Evolutionary conservation across 2,888 invertebrate genomes (phyloP), one percentile per base, ranked within the genome.

Genomic region (Latrodectus hesperus): DNA sequence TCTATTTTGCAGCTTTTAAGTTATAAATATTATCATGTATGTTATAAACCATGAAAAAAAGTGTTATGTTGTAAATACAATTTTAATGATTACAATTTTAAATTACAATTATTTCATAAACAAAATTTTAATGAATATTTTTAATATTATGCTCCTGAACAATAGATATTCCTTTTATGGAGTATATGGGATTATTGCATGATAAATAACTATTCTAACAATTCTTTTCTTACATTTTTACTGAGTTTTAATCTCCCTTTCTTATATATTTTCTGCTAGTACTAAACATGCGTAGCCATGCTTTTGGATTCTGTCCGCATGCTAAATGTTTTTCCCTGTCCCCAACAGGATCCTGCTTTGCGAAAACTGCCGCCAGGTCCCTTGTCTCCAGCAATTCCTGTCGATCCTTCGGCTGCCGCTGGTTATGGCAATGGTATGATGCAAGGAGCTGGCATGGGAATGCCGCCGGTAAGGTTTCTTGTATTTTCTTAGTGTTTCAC

Each of bases 391-490:
- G 51, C 65, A 38, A 81, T 81, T 49, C 22, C 52, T 17, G 81
- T 14, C 65, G 81, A 81, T 81, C 81, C 70, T 49, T 9, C 22
- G 52, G 12, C 70, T 74, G 74, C 74, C 51, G 22, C 75, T 81
- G 84, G 84, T 26, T 76, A 83, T 84, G 88, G 88, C 55, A 81
- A 84, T 75, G 82, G 86, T 49, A 86, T 86, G 86, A 89, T 89
- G 89, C 82, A 70, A 73, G 89, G 89, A 72, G 67, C 84, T 72
- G 76, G 80, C 70, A 88, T 88, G 76, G 88, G 88, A 14, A 81
- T 84, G 53, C 76, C 75, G 38, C 86, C 86, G 86, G 89, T 89
- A 89, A 89, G 84, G 70, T 68, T 55, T 68, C 53, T 84, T 70
- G 16, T 68, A 55, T 22, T 11, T n/a, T 60, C 60, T 60, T 38